Evolutionary conservation across 2,113 vertebrate genomes (phyloP).

Genomic region (Gobio gobio): DNA sequence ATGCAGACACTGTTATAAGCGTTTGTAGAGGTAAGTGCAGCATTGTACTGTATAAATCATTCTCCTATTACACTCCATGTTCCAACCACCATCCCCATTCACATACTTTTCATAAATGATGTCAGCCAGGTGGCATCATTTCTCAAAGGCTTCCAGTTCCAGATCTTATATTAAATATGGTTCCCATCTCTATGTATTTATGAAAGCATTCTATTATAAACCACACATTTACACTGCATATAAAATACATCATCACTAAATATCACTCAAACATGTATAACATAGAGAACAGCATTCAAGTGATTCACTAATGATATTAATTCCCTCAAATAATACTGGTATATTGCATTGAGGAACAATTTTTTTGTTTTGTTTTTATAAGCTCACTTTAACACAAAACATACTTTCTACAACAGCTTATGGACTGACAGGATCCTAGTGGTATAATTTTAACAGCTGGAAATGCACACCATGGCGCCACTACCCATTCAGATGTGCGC

Average conservation of each 20-base stretch:
- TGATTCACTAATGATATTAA: not conserved
- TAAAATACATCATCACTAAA: constrained; percentile 1
- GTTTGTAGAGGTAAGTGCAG: not conserved
- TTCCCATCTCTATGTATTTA: not conserved
- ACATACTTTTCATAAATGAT: not conserved
- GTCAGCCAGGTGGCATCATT: not conserved
- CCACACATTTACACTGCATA: not conserved
- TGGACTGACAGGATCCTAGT: not conserved
- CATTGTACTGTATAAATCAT: not conserved
- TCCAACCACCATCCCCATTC: not conserved
- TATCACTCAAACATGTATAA: not conserved
- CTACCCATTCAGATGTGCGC: not conserved
- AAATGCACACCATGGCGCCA: not conserved
- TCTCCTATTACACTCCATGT: not conserved
- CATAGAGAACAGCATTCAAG: not conserved
- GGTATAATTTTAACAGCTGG: not conserved
- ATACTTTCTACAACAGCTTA: not conserved
- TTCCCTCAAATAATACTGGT: not conserved
- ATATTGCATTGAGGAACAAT: not conserved
- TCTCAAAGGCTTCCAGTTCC: not conserved
- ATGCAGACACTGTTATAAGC: no score
- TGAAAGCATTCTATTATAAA: not conserved
- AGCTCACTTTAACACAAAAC: not conserved
- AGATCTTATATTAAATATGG: not conserved
- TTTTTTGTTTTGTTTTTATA: no score